Percentiles rank a stretch among this genome's conserved stretches.
Conservation (phyloP, 2,797 vertebrate species). For the Syndactyla subalaris region DNA sequence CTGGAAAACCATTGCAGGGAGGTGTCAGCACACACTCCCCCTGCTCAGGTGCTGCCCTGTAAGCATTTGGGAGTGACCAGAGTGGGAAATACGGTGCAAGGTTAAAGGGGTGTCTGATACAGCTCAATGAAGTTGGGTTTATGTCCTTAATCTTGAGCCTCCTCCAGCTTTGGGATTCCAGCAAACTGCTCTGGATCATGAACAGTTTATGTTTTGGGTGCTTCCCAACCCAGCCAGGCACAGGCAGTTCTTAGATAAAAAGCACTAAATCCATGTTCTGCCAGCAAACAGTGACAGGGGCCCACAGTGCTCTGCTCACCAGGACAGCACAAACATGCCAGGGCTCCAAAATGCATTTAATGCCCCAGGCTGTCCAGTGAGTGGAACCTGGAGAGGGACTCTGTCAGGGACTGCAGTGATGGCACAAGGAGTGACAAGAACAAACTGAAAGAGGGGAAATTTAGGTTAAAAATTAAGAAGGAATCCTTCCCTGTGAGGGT, state of each 20-base stretch:
- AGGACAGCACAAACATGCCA: neutral
- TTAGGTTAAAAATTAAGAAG: neutral
- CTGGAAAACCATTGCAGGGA: neutral
- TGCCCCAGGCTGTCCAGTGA: neutral
- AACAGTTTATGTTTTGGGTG: neutral
- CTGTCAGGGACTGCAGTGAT: neutral
- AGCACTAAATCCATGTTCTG: neutral
- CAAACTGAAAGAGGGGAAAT: neutral
- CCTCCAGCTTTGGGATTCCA: neutral
- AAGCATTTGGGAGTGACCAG: neutral
- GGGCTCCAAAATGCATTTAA: neutral
- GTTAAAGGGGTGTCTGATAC: neutral
- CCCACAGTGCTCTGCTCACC: neutral
- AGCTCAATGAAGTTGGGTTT: neutral
- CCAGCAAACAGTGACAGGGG: neutral
- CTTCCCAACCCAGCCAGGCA: neutral
- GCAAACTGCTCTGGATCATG: neutral
- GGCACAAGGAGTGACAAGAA: neutral
- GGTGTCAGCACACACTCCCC: accelerated
- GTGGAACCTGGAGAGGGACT: neutral
- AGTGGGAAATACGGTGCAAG: neutral
- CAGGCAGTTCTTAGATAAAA: neutral
- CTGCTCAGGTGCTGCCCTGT: neutral
- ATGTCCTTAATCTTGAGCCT: neutral
- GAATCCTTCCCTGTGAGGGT: neutral